Evolutionary conservation across 2,888 invertebrate genomes (phyloP).

Genomic region (Callyntrura guangdongensis): DNA sequence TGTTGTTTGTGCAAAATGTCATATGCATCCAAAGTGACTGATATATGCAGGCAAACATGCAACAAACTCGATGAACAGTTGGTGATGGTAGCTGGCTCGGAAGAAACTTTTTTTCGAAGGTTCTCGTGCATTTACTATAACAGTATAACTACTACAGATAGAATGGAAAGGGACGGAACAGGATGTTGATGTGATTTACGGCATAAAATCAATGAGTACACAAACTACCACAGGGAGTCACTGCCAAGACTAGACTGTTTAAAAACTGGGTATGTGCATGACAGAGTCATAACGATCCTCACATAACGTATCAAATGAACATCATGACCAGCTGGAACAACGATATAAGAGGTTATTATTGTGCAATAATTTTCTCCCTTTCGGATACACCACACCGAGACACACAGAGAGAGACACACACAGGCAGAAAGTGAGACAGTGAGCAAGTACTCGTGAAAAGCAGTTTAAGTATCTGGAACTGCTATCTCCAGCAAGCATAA

Average conservation of each 20-base stretch:
- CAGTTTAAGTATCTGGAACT: conserved; percentile 6
- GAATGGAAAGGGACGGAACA: conserved; percentile 35
- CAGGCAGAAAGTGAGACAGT: too few species aligned
- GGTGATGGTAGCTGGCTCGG: conserved; percentile 18
- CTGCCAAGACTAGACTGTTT: conserved; percentile 51
- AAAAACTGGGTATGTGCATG: conserved; percentile 37
- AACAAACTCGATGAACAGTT: conserved; percentile 23
- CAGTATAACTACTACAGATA: too few species aligned
- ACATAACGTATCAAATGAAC: conserved; percentile 63
- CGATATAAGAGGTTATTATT: conserved; percentile 52
- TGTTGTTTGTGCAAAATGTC: conserved; percentile 17
- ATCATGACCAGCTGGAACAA: conserved; percentile 63
- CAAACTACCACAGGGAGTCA: neutral
- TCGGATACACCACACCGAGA: neutral
- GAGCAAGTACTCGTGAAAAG: neutral
- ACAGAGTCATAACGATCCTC: conserved; percentile 50
- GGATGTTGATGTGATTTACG: conserved; percentile 54
- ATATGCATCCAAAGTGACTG: conserved; percentile 19
- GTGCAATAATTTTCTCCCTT: conserved; percentile 45
- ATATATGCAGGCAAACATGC: conserved; percentile 1
- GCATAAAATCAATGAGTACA: conserved; percentile 57
- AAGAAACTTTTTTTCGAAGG: too few species aligned
- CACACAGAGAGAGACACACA: neutral
- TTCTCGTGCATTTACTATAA: too few species aligned
- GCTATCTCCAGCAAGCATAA: too few species aligned